A percentile compares a stretch with the other conserved stretches of the same genome.
Evolutionary conservation across 2,888 invertebrate genomes (phyloP).

Genomic region (Watsonalla cultraria): DNA sequence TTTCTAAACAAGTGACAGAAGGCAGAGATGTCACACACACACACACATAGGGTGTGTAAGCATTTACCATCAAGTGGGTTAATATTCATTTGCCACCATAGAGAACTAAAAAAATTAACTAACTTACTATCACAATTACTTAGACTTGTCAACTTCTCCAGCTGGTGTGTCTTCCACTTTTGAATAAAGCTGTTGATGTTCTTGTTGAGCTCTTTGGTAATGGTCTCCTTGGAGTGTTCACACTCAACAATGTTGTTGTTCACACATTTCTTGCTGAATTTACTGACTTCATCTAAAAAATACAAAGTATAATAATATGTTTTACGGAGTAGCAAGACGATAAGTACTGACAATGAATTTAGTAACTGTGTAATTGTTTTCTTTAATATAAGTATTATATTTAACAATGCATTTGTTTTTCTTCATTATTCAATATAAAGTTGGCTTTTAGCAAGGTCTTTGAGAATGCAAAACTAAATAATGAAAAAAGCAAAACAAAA

Average conservation of each 20-base stretch:
- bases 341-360: background rate
- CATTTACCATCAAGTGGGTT: background rate
- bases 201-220: constrained; percentile 40
- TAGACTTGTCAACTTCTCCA: constrained; percentile 27
- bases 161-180: constrained; percentile 54
- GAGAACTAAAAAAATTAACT: background rate
- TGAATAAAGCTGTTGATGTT: constrained; percentile 40
- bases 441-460: too few relatives aligned
- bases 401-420: too few relatives aligned
- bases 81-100: background rate
- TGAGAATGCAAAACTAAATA: constrained; percentile 5
- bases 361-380: too few relatives aligned
- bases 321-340: background rate
- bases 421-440: too few relatives aligned
- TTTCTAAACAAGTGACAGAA: too few relatives aligned
- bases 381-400: too few relatives aligned
- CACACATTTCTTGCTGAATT: constrained; percentile 50
- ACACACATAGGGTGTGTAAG: too few relatives aligned
- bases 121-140: constrained; percentile 32
- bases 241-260: constrained; percentile 28
- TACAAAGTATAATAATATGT: constrained; percentile 2
- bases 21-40: too few relatives aligned
- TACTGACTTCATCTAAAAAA: constrained; percentile 55
- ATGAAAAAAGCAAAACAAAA: constrained; percentile 19
- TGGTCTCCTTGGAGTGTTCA: constrained; percentile 29